A percentile compares a stretch with the other conserved stretches of the same genome.
Conservation (phyloP, 1,140 invertebrate genomes). For the Dryas iulia region DNA sequence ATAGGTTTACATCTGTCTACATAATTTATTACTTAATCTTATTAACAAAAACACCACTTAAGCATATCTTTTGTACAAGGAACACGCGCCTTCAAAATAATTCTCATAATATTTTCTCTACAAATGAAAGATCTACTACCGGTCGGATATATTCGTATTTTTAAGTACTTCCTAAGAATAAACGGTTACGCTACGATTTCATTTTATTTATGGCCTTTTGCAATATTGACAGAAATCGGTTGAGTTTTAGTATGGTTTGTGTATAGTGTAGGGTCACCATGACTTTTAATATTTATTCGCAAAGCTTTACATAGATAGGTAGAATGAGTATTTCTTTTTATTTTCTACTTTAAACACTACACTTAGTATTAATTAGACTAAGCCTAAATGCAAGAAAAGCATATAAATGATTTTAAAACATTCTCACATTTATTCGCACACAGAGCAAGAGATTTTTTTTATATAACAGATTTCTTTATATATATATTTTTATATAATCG, state of each 20-base stretch:
- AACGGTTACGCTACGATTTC: not conserved
- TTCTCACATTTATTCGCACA: too few species aligned
- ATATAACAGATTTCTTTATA: too few species aligned
- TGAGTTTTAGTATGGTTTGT: not conserved
- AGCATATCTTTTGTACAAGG: not conserved
- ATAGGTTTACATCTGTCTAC: not conserved
- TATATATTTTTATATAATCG: too few species aligned
- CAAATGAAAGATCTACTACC: not conserved
- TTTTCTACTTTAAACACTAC: too few species aligned
- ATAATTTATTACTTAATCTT: not conserved
- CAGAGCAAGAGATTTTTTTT: too few species aligned
- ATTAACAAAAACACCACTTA: not conserved
- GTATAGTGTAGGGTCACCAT: not conserved
- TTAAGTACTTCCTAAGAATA: not conserved
- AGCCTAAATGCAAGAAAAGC: too few species aligned
- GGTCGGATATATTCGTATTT: not conserved
- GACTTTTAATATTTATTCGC: too few species aligned
- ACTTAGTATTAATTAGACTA: too few species aligned
- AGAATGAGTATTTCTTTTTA: too few species aligned
- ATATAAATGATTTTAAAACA: too few species aligned
- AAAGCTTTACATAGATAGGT: too few species aligned
- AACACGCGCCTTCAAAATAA: not conserved
- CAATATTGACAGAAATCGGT: conserved; percentile 1
- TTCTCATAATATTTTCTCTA: not conserved
- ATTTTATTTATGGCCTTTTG: conserved; percentile 4